phyloP scores from a whole-genome alignment of 1,140 invertebrate genomes.

The Dreissena rostriformis region DNA sequence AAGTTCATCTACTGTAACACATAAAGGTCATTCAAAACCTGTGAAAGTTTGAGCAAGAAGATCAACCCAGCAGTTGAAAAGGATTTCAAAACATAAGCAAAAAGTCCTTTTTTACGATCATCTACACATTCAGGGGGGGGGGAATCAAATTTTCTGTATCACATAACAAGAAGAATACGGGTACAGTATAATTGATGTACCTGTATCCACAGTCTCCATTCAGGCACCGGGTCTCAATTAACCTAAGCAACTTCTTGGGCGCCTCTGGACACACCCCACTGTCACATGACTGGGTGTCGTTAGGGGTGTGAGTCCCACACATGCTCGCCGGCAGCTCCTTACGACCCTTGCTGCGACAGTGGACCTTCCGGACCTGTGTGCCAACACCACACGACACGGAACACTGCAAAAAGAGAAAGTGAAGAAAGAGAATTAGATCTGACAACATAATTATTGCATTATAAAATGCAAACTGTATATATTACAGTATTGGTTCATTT shows the following conservation, averaged over 20 bases:
- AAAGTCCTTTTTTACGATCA: no score
- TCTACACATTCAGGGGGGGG: no score
- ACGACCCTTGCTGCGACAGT: slow-evolving; percentile 83
- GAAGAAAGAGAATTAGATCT: neutral
- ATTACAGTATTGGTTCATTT: no score
- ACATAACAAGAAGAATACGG: no score
- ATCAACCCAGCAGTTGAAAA: no score
- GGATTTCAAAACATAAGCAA: no score
- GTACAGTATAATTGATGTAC: neutral
- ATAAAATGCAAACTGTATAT: no score
- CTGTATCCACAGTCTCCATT: slow-evolving; percentile 40
- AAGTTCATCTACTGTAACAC: no score
- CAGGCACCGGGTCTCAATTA: slow-evolving; percentile 31
- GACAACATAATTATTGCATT: no score
- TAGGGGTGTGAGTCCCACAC: slow-evolving; percentile 59
- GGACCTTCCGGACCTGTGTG: slow-evolving; percentile 85
- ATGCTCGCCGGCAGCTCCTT: slow-evolving; percentile 56
- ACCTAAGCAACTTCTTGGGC: slow-evolving; percentile 1
- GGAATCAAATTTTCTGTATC: no score
- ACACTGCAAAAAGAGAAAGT: slow-evolving; percentile 83
- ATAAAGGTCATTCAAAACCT: no score
- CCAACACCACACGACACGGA: slow-evolving; percentile 87
- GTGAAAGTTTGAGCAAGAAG: no score
- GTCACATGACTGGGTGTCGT: slow-evolving; percentile 45
- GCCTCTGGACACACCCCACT: slow-evolving; percentile 5